Evolutionary conservation across 1,140 invertebrate genomes (phyloP), one percentile per base, ranked within the genome.

Genomic region (Drosophila gunungcola): DNA sequence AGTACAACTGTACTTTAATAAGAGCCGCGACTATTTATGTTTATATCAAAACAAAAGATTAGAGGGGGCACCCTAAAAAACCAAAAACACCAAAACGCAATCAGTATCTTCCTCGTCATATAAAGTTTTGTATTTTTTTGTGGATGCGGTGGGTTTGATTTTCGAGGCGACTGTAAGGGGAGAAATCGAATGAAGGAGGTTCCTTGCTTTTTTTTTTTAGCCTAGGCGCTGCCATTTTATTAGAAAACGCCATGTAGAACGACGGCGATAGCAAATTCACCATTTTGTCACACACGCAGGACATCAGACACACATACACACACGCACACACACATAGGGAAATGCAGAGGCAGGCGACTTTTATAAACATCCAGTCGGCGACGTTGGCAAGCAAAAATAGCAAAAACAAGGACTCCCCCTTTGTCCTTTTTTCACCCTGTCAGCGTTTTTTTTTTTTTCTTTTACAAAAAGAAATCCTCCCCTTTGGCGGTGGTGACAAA

Each of bases 171-270:
- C 11, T 27, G 36, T 43, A 7, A 32, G 42, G 41, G 13, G 29
- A 12, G 29, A 4, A 6, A 3, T 6, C 16, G 27, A 3, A 4
- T 10, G 16, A 25, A 46, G 43, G 48, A 48, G 49, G 42, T 39
- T 49, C 42, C 53, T 38, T 51, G 54, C 29, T 25, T 27, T 42
- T 52, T 49, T 51, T 49, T 76, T 29, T 38, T 60, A 58, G 60
- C 63, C 77, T 21, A 77, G 62, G 52, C 68, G 84, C 84, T 88
- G 84, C 84, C 84, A 88, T 88, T 88, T 88, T 89, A 89, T 89
- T 88, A 89, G 84, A 80, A 74, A 80, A 80, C 76, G 84, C 84
- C 80, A 89, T 88, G 84, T 88, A 89, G 89, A 79, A 55, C 58
- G 72, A 51, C 55, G 55, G 57, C 46, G 41, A 61, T 36, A 73